phyloP scores from a whole-genome alignment of 2,113 vertebrate genomes.

The Halcyon senegalensis region DNA sequence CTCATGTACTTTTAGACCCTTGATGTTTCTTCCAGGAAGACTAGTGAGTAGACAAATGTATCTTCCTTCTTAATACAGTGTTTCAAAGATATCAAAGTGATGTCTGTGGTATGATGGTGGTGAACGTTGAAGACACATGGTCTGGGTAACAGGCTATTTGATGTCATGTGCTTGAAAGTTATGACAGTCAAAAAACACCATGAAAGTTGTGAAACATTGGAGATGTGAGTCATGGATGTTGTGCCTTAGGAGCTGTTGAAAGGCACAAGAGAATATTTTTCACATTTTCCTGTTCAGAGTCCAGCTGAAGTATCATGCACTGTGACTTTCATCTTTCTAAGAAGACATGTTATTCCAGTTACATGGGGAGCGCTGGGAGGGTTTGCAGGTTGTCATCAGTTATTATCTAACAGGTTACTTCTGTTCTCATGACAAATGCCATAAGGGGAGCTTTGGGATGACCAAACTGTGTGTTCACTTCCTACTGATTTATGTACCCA shows the following conservation, averaged over 20 bases:
- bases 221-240: accelerated
- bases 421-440: not conserved
- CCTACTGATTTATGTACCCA: too few species aligned
- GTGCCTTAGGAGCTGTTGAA: not conserved
- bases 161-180: not conserved
- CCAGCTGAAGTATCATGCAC: accelerated
- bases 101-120: not conserved
- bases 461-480: not conserved
- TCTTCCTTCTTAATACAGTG: not conserved
- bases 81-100: not conserved
- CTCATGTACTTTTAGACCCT: not conserved
- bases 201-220: accelerated
- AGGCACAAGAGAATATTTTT: too few species aligned
- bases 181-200: not conserved
- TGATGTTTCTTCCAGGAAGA: not conserved
- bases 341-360: not conserved
- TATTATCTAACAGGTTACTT: not conserved
- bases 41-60: not conserved
- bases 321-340: accelerated
- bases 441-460: not conserved
- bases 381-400: not conserved
- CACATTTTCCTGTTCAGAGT: not conserved
- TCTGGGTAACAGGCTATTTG: not conserved
- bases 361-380: too few species aligned
- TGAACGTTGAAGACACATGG: not conserved